phyloP scores from a whole-genome alignment of 92 coral and sea anemone species.

The Epizoanthus ramosus region DNA sequence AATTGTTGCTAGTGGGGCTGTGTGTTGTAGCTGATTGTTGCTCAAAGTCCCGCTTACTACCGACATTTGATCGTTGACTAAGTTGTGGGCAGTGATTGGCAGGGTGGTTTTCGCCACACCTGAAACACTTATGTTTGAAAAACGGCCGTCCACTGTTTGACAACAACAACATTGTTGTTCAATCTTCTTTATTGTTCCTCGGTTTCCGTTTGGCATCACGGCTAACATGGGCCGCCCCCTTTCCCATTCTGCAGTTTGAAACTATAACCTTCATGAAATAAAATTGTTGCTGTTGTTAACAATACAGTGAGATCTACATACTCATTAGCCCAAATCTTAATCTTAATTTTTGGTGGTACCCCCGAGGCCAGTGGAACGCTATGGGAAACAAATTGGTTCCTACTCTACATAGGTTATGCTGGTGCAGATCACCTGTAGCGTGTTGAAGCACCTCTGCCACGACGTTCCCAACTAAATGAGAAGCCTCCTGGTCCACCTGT shows the following conservation, averaged over 20 bases:
- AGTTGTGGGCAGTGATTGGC: background rate
- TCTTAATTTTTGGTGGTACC: slow-evolving; percentile 51
- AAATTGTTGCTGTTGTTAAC: no score
- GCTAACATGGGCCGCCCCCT: slow-evolving; percentile 7
- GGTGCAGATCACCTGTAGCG: no score
- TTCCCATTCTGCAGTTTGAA: background rate
- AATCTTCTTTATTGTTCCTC: background rate
- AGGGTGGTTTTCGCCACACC: slow-evolving; percentile 1
- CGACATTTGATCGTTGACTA: no score
- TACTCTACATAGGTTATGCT: no score
- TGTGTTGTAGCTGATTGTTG: no score
- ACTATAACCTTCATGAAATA: background rate
- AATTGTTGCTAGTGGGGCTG: no score
- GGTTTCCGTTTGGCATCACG: slow-evolving; percentile 22
- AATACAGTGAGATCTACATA: slow-evolving; percentile 45
- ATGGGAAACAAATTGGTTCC: slow-evolving; percentile 14
- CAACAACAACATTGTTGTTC: no score
- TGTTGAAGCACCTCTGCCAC: no score
- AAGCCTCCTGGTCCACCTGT: no score
- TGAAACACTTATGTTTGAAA: slow-evolving; percentile 58
- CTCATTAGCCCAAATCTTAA: slow-evolving; percentile 61
- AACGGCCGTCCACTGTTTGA: slow-evolving; percentile 34
- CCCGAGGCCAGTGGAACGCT: slow-evolving; percentile 54
- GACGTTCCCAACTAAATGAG: no score
- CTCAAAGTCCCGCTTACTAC: no score